Base-by-base conservation (phyloP, 2,113 vertebrate species). In the Trachemys scripta region DNA sequence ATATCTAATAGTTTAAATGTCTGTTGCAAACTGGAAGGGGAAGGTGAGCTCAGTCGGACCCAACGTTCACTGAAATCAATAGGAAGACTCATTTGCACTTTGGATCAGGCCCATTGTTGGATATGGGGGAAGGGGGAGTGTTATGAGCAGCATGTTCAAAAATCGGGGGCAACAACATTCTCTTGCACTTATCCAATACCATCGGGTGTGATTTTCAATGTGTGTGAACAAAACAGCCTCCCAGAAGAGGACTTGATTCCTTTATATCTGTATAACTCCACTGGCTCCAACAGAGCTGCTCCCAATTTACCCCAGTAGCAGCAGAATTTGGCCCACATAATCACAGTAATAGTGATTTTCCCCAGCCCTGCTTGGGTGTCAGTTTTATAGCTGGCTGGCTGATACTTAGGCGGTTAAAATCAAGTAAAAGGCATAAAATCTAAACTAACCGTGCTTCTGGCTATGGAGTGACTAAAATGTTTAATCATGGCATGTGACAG, bases 141-240 rank as follows among this genome's bases (percentile, higher is more conserved):
- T 24, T 8, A 1, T 11, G 22, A 4, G 9, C 22, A 82, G 4
- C 50, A 47, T 38, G 20, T 42, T 35, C 0, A 0, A 65, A 65
- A 20, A 50, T 13, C 78, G 22, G 76, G 82, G 31, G 54, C 54
- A 51, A 45, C 20, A n/a, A 35, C 53, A 84, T 47, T 81, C 59
- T 72, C 80, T 59, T 14, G 38, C 4, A 19, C 62, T 69, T 69
- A 35, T n/a, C 62, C 14, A 59, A 42, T 54, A 80, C 1, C 0
- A 35, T 14, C 35, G n/a, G 25, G 35, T 82, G 12, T 5, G 35
- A 75, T 31, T 47, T 42, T 45, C 72, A 54, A 4, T 49, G 11
- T 3, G 16, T 12, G 47, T 4, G 50, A 5, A n/a, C 47, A 80
- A 50, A 83, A 69, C 62, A 72, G 65, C 17, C 65, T 72, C 10